Conservation (phyloP, 2,888 invertebrate species). For the Imbricaverruca yamaguchii region DNA sequence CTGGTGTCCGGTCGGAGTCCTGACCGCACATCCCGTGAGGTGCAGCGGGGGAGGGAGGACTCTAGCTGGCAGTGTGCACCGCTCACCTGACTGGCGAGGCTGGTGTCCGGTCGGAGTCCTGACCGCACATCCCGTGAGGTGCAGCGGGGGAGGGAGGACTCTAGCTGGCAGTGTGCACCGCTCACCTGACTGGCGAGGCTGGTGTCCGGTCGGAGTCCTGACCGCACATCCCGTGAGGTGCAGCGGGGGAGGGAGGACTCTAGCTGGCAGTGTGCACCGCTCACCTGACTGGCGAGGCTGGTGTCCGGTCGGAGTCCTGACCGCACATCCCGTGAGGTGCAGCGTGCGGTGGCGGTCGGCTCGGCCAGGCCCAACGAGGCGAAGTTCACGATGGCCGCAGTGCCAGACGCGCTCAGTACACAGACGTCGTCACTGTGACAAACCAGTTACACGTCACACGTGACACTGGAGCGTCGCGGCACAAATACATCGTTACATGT, state of each 20-base stretch:
- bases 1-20: neutral
- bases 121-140: neutral
- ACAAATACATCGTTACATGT: too few species aligned
- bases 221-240: neutral
- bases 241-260: too few species aligned
- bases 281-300: neutral
- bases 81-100: slow-evolving; percentile 3
- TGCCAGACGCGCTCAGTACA: slow-evolving; percentile 85
- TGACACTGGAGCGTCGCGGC: too few species aligned
- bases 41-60: neutral
- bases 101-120: neutral
- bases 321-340: neutral
- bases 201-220: neutral
- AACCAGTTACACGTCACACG: too few species aligned
- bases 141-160: too few species aligned
- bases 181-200: slow-evolving; percentile 6
- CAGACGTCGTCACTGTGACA: slow-evolving; percentile 80
- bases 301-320: neutral
- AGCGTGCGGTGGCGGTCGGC: neutral
- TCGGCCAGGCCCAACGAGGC: slow-evolving; percentile 20
- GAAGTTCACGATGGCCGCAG: slow-evolving; percentile 65
- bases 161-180: neutral
- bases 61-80: neutral
- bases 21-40: neutral
- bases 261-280: neutral